Evolutionary conservation across 2,888 invertebrate genomes (phyloP).

Genomic region (Ariolimax columbianus): DNA sequence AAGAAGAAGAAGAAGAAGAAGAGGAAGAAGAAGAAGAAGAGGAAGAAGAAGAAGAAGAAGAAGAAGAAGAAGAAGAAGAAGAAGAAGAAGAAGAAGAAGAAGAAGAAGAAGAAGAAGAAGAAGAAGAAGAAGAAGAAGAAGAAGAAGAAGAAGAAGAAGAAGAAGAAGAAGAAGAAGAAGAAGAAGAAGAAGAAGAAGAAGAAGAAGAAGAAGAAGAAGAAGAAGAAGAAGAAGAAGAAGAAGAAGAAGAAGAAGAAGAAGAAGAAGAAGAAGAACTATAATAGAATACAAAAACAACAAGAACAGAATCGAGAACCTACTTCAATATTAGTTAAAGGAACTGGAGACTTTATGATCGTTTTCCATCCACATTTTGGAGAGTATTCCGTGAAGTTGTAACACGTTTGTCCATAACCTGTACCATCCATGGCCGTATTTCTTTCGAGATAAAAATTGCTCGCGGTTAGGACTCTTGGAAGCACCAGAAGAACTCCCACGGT

Average conservation of each 20-base stretch:
- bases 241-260: not conserved
- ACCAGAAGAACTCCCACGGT: not conserved
- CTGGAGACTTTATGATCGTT: not conserved
- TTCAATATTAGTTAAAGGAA: not conserved
- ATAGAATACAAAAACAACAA: too few relatives aligned
- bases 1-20: not conserved
- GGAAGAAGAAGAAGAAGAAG: not conserved
- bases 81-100: not conserved
- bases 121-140: not conserved
- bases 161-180: not conserved
- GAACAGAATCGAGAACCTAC: too few relatives aligned
- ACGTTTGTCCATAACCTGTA: not conserved
- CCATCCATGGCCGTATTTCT: not conserved
- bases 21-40: not conserved
- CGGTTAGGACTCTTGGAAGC: not conserved
- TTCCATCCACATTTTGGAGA: slow-evolving; percentile 6
- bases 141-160: slow-evolving; percentile 8
- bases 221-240: not conserved
- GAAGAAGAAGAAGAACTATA: too few relatives aligned
- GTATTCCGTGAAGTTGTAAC: not conserved
- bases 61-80: not conserved
- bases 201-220: not conserved
- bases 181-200: not conserved
- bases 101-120: not conserved
- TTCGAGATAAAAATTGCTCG: not conserved